Conservation (phyloP, 2,888 invertebrate genomes). For the Siphlonurus alternatus region DNA sequence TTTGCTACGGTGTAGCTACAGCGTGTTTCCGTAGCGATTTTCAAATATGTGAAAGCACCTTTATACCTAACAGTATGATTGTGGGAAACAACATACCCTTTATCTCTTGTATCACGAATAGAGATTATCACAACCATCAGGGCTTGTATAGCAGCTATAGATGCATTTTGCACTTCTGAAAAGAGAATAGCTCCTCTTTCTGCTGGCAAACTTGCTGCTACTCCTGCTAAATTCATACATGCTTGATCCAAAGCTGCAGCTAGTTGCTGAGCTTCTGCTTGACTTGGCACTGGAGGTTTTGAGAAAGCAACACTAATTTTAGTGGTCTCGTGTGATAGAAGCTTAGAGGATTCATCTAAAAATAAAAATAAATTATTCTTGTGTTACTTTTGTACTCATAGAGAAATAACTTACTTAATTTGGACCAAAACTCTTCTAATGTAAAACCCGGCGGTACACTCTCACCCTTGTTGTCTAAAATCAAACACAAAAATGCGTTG, state of each 20-base stretch:
- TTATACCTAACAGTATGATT: neutral
- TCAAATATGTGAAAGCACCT: neutral
- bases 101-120: neutral
- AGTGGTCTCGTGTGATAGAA: neutral
- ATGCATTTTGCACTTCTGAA: neutral
- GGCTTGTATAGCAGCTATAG: neutral
- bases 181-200: neutral
- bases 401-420: neutral
- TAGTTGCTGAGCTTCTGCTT: neutral
- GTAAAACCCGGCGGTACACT: neutral
- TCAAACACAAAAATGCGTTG: neutral
- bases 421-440: neutral
- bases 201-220: constrained; percentile 2
- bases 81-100: neutral
- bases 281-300: neutral
- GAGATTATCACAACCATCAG: neutral
- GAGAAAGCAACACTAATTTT: neutral
- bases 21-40: no score
- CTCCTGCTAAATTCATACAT: neutral
- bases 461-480: neutral
- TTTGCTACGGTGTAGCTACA: no score
- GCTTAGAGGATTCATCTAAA: neutral
- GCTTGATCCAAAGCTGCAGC: neutral
- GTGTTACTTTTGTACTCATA: neutral
- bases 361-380: neutral